These are phyloP conservation scores for Choristoneura fumiferana DNA, from an alignment of 1,140 invertebrate genomes.

Conservation along the genomic window DNA sequence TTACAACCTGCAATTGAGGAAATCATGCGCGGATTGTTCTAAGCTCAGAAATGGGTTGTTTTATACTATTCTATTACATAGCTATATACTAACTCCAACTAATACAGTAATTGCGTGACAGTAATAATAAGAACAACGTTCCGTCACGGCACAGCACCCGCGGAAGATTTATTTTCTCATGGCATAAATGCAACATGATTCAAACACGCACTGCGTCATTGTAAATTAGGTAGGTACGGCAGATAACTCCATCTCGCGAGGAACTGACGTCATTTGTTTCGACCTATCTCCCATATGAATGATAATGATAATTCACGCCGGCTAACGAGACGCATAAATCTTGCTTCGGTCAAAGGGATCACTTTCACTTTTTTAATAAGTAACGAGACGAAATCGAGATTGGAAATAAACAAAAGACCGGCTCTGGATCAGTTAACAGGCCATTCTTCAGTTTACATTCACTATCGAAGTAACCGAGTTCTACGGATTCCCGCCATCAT, in stretches of 20 bases:
- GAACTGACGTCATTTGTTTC: conserved; percentile 41
- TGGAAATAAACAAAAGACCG: conserved; percentile 28
- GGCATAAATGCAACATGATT: no score
- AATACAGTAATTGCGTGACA: no score
- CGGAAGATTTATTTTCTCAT: no score
- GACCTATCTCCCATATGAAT: conserved; percentile 55
- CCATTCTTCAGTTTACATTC: not conserved
- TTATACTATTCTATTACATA: no score
- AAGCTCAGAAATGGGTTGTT: no score
- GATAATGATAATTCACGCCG: conserved; percentile 43
- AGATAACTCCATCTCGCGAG: conserved; percentile 34
- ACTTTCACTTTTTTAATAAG: conserved; percentile 58
- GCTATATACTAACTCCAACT: no score
- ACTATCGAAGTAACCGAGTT: conserved; percentile 2
- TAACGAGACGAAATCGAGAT: conserved; percentile 48
- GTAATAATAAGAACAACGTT: no score
- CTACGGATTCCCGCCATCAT: not conserved
- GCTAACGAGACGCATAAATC: conserved; percentile 59
- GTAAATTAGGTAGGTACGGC: conserved; percentile 32
- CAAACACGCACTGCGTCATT: conserved; percentile 42
- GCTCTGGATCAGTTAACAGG: conserved; percentile 5
- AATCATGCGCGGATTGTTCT: no score
- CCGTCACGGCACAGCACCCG: no score
- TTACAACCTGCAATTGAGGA: no score
- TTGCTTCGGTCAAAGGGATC: conserved; percentile 49